phyloP scores from a whole-genome alignment of 2,888 invertebrate genomes.

The Habroteleia sp. region DNA sequence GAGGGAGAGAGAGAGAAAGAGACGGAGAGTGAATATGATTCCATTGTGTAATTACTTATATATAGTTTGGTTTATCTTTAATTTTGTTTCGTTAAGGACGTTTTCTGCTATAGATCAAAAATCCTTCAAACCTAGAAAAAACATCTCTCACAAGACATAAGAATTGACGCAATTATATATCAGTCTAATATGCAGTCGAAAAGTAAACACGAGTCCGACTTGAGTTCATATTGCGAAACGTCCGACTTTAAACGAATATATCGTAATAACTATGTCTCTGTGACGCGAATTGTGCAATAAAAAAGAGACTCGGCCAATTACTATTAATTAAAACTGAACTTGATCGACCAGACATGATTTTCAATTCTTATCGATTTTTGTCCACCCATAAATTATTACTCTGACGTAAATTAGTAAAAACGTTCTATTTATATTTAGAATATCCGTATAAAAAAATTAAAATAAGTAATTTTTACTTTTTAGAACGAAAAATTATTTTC shows the following conservation, averaged over 20 bases:
- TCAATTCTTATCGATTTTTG: slow-evolving; percentile 30
- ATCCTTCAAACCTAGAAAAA: slow-evolving; percentile 7
- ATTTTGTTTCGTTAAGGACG: slow-evolving; percentile 34
- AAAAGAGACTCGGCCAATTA: slow-evolving; percentile 15
- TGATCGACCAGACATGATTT: slow-evolving; percentile 25
- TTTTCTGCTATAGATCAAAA: slow-evolving; percentile 19
- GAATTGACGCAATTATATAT: slow-evolving; percentile 46
- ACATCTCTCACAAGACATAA: slow-evolving; percentile 19
- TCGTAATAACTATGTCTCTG: slow-evolving; percentile 3
- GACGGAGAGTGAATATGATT: neutral
- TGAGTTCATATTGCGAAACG: slow-evolving; percentile 10
- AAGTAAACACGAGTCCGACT: slow-evolving; percentile 22
- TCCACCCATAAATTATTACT: slow-evolving; percentile 23
- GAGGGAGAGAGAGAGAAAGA: too few relatives aligned
- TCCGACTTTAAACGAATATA: slow-evolving; percentile 7
- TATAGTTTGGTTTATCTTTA: slow-evolving; percentile 31
- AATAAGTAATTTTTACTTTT: too few relatives aligned
- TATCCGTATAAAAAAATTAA: too few relatives aligned
- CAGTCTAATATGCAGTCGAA: slow-evolving; percentile 14
- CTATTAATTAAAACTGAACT: slow-evolving; percentile 19
- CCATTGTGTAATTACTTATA: slow-evolving; percentile 9
- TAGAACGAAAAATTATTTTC: too few relatives aligned
- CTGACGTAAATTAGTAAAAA: too few relatives aligned
- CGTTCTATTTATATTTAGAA: neutral
- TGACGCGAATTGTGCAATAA: slow-evolving; percentile 10